phyloP scores from a whole-genome alignment of 2,888 invertebrate genomes.

The Sericinus montela region DNA sequence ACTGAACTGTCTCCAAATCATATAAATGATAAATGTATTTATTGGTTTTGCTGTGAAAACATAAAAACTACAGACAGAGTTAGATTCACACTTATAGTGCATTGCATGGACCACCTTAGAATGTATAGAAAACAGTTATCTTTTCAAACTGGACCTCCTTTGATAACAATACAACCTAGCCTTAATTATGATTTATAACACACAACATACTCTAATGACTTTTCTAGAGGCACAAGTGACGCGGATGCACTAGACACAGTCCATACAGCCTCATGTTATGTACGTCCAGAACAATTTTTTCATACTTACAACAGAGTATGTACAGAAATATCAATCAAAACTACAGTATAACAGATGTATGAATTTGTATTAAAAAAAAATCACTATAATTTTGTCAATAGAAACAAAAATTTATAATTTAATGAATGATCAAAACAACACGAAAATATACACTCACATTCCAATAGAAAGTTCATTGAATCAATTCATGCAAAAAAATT shows the following conservation, averaged over 20 bases:
- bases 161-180: conserved; percentile 14
- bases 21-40: too few relatives aligned
- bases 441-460: conserved; percentile 11
- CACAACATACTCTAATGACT: conserved; percentile 43
- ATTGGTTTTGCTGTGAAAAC: too few relatives aligned
- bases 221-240: conserved; percentile 56
- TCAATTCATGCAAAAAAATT: too few relatives aligned
- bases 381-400: not conserved
- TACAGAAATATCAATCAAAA: conserved; percentile 5
- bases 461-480: not conserved
- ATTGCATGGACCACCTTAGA: too few relatives aligned
- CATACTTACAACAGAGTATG: conserved; percentile 24
- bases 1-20: too few relatives aligned
- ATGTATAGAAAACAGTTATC: too few relatives aligned
- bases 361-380: not conserved
- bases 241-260: conserved; percentile 63
- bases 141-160: not conserved
- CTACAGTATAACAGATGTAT: not conserved
- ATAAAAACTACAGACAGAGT: too few relatives aligned
- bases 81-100: too few relatives aligned
- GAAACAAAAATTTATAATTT: not conserved
- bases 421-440: conserved; percentile 6
- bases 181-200: conserved; percentile 24
- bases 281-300: conserved; percentile 68
- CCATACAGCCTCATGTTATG: conserved; percentile 43